phyloP scores from a whole-genome alignment of 2,888 invertebrate genomes.

The Tolmerus cingulatus region DNA sequence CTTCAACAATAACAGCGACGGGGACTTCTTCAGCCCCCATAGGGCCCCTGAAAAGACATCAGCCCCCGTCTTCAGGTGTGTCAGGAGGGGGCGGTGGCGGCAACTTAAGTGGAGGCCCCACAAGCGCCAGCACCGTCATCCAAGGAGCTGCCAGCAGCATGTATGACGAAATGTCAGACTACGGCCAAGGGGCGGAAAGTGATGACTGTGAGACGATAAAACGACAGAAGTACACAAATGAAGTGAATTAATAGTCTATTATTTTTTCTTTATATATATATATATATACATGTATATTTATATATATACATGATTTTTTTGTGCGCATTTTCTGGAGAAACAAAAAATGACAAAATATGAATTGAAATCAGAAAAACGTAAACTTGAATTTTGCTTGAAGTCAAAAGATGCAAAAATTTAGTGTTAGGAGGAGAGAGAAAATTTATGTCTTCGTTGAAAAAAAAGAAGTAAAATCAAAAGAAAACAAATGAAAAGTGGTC shows the following conservation, averaged over 20 bases:
- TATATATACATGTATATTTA: background rate
- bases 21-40: conserved; percentile 50
- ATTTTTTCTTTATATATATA: background rate
- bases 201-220: conserved; percentile 61
- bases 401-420: background rate
- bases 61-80: conserved; percentile 50
- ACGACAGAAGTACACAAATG: conserved; percentile 60
- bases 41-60: conserved; percentile 61
- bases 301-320: background rate
- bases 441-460: background rate
- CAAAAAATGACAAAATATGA: background rate
- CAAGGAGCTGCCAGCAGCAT: conserved; percentile 49
- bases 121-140: background rate
- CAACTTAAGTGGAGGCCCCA: background rate
- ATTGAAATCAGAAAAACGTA: background rate
- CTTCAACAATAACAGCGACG: conserved; percentile 4
- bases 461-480: background rate
- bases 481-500: background rate
- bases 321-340: background rate
- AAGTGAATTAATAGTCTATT: conserved; percentile 51
- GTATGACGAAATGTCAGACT: conserved; percentile 50
- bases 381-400: background rate
- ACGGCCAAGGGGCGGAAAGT: conserved; percentile 50
- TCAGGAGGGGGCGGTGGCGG: background rate
- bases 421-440: background rate